Base-by-base conservation (phyloP, 2,797 vertebrate genomes). In the Coranthus polyacanthus region DNA sequence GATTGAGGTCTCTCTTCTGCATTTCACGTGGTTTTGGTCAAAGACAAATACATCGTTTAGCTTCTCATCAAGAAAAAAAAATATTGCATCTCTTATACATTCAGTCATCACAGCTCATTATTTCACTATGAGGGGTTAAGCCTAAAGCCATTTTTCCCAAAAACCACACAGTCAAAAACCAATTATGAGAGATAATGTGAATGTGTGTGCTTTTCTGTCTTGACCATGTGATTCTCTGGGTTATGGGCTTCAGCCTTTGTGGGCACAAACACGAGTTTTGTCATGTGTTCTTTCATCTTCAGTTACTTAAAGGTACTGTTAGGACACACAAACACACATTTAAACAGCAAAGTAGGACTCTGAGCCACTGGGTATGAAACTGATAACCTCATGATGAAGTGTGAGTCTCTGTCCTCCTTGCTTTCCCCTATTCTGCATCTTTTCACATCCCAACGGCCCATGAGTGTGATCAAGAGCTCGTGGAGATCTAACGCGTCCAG, bases 271-370 rank as follows among this genome's bases (percentile, higher is more conserved):
- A 76, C 41, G 24, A 74, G 75, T 51, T 70, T 21, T 22, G 12
- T 75, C 69, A 82, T 75, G 79, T 68, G 76, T 59, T 60, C 37
- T 32, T 32, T 32, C 7, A 32, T 32, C 29, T 32, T 32, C 29
- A 41, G 17, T 39, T 50, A 21, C 64, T 38, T 50, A 41, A 62
- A 53, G 21, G 7, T 18, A 37, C 50, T 54, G 29, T 21, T 6
- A 21, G 42, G 3, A 62, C n/a, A 22, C 21, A 53, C 12, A 68
- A 37, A 53, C 59, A 32, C 49, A 57, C 41, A 46, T 39, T 44
- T 13, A 73, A n/a, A 16, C 63, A 62, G 64, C 16, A 71, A 81
- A 83, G 60, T 72, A 81, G 68, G 68, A 72, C 75, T 75, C 26
- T 3, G 37, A 76, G 71, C 71, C 80, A 24, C 39, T 57, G 68